Evolutionary conservation across 2,888 invertebrate genomes (phyloP).

Genomic region (Aphodius sticticus): DNA sequence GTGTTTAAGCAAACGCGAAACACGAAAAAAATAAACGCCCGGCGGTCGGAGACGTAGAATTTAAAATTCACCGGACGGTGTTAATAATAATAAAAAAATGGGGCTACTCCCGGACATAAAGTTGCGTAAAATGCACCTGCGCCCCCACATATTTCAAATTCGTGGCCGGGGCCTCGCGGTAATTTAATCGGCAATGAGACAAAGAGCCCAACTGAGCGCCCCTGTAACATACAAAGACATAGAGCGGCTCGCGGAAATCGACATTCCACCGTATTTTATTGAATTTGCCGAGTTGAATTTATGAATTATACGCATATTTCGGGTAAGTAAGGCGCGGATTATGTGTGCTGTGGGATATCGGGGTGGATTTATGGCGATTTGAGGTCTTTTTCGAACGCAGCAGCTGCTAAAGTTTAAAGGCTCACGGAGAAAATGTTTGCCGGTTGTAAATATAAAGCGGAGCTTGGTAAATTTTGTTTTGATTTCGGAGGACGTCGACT

Average conservation of each 20-base stretch:
- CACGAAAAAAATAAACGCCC: not conserved
- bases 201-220: not conserved
- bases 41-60: not conserved
- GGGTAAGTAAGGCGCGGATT: not conserved
- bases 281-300: not conserved
- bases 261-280: not conserved
- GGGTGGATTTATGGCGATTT: not conserved
- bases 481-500: no score
- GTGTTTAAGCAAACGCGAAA: not conserved
- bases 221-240: not conserved
- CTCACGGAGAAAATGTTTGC: not conserved
- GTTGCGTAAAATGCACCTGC: slow-evolving; percentile 24
- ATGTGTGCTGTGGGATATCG: not conserved
- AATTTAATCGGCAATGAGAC: slow-evolving; percentile 4
- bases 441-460: not conserved
- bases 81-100: slow-evolving; percentile 20
- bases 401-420: not conserved
- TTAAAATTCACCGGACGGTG: slow-evolving; percentile 4
- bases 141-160: slow-evolving; percentile 14
- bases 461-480: no score
- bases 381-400: not conserved
- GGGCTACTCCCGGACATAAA: slow-evolving; percentile 5
- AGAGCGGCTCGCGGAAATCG: no score
- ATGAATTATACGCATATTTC: slow-evolving; percentile 4
- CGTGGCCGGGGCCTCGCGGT: not conserved